Evolutionary conservation across 2,797 vertebrate species (phyloP).

Genomic region (Poecile montanus): DNA sequence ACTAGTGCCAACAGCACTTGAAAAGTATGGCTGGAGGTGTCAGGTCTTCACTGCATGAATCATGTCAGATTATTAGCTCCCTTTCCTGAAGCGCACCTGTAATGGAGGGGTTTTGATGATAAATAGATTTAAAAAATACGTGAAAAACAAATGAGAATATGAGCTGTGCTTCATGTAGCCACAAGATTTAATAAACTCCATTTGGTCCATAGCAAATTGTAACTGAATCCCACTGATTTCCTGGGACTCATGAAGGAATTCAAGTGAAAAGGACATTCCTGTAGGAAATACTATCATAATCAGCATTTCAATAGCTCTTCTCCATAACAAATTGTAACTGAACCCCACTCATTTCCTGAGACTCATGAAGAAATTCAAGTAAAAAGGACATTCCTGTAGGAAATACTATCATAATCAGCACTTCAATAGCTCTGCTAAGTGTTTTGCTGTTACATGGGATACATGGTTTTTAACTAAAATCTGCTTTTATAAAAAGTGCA

Average conservation of each 20-base stretch:
- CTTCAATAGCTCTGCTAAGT: background rate
- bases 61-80: constrained; percentile 29
- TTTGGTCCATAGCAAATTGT: background rate
- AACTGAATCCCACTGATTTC: background rate
- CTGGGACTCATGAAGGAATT: background rate
- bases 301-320: background rate
- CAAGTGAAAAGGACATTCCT: background rate
- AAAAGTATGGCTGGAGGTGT: constrained; percentile 54
- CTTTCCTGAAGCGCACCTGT: constrained; percentile 28
- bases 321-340: background rate
- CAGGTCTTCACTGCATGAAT: constrained; percentile 35
- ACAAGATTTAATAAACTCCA: background rate
- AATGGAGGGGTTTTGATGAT: background rate
- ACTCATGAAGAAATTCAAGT: background rate
- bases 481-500: background rate
- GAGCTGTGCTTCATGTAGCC: background rate
- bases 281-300: background rate
- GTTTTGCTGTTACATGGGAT: background rate
- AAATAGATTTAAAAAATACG: background rate
- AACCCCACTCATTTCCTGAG: background rate
- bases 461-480: background rate
- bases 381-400: background rate
- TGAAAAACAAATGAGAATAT: background rate
- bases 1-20: constrained; percentile 30
- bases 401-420: background rate